These are phyloP conservation scores for Sicus ferrugineus DNA, from an alignment of 2,888 invertebrate genomes.

Conservation along the genomic window DNA sequence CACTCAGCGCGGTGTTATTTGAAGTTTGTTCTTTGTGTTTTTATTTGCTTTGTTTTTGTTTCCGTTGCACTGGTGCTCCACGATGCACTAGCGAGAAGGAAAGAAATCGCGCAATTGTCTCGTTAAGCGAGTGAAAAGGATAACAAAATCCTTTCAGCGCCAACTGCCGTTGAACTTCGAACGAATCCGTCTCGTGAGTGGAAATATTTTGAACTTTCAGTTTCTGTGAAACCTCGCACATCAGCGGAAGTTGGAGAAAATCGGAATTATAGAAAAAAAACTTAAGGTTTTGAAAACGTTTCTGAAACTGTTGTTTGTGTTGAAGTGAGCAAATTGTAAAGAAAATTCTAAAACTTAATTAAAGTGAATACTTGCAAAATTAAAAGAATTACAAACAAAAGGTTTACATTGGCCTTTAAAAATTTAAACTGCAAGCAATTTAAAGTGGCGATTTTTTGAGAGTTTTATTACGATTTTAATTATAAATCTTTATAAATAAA, in stretches of 20 bases:
- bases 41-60: no score
- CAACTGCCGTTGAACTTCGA: neutral
- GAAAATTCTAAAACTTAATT: no score
- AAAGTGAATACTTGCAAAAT: no score
- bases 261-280: constrained; percentile 14
- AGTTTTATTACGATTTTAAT: no score
- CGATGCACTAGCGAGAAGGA: neutral
- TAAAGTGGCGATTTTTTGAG: no score
- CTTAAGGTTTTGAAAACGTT: neutral
- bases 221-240: neutral
- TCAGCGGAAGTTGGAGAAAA: neutral
- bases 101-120: neutral
- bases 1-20: neutral
- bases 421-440: neutral
- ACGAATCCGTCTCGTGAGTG: no score
- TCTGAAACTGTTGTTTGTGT: no score
- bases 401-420: neutral
- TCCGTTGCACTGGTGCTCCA: neutral
- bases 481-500: no score
- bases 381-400: neutral
- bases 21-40: neutral
- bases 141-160: neutral
- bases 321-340: no score
- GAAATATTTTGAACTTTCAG: constrained; percentile 4
- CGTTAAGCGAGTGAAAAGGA: neutral